Conservation (phyloP, 2,888 invertebrate species). For the Philopedon plagiatum region DNA sequence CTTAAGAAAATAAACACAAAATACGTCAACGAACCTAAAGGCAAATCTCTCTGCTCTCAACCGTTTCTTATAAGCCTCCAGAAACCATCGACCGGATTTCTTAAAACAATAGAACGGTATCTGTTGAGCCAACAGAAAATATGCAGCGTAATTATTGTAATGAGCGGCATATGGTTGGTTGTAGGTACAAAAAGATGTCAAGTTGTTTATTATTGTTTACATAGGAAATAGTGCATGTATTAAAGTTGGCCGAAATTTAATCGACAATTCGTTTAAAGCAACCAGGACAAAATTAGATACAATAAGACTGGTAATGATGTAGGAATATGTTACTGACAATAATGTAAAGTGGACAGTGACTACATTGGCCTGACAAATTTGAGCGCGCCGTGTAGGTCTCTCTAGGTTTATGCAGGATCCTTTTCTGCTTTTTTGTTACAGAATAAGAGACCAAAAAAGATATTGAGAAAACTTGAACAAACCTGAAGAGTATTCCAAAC, state of each 20-base stretch:
- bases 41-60: not conserved
- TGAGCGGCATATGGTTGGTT: not conserved
- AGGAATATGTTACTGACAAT: no score
- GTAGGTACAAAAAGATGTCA: constrained; percentile 4
- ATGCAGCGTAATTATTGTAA: not conserved
- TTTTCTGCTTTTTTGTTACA: no score
- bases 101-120: constrained; percentile 26
- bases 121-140: constrained; percentile 18
- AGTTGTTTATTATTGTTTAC: constrained; percentile 13
- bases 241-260: not conserved
- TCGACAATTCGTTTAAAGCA: no score
- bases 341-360: no score
- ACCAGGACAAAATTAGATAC: not conserved
- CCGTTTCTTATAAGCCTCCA: constrained; percentile 5
- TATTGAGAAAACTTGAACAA: no score
- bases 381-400: no score
- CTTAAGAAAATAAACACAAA: constrained; percentile 5
- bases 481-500: no score
- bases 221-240: no score
- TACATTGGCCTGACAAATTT: no score
- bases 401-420: no score
- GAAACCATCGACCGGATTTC: constrained; percentile 19
- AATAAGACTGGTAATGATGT: no score
- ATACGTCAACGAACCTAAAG: not conserved
- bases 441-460: no score